Evolutionary conservation across 53 echinoderm and acorn worm genomes (phyloP), one percentile per base, ranked within the genome.

Genomic region (Holothuria leucospilota): DNA sequence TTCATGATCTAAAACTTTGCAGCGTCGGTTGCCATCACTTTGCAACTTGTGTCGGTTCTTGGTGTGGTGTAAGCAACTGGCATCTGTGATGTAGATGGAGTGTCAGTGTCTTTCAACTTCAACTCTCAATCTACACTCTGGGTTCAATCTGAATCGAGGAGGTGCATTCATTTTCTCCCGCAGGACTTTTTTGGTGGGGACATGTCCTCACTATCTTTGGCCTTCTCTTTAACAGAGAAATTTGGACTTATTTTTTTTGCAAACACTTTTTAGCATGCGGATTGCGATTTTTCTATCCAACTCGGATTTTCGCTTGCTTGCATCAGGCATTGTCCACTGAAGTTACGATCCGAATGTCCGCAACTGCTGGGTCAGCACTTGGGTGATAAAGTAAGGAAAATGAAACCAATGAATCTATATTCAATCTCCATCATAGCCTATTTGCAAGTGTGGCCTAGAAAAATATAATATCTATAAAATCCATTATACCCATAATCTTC

Each of bases 211-310:
- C 5, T 34, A 7, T 26, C 70, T 30, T 70, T 30, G 18, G 26
- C 70, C 70, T 70, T 70, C 8, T 13, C 70, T 29, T 70, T 70
- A 7, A 70, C 70, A 23, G 6, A 70, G 70, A 70, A 70, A 70
- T 12, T 26, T 70, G n/a, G 5, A 18, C 27, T 70, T 7, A 34
- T 25, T 24, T 70, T 70, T 18, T 70, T n/a, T n/a, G n/a, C n/a
- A n/a, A 29, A 70, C 70, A 70, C 27, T 70, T 70, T 30, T 70
- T 70, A 5, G 70, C 70, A 70, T 70, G n/a, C 70, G 5, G 70
- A 70, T 70, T 70, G 70, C n/a, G 34, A 70, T 70, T 70, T 70
- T 70, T 34, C 70, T 70, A 6, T 70, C 70, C 70, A 70, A 70
- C 34, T 70, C 70, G 18, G 70, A 4, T 34, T 70, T 70, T 34